phyloP scores from a whole-genome alignment of 2,797 vertebrate species.

The Leontocebus nigricollis region DNA sequence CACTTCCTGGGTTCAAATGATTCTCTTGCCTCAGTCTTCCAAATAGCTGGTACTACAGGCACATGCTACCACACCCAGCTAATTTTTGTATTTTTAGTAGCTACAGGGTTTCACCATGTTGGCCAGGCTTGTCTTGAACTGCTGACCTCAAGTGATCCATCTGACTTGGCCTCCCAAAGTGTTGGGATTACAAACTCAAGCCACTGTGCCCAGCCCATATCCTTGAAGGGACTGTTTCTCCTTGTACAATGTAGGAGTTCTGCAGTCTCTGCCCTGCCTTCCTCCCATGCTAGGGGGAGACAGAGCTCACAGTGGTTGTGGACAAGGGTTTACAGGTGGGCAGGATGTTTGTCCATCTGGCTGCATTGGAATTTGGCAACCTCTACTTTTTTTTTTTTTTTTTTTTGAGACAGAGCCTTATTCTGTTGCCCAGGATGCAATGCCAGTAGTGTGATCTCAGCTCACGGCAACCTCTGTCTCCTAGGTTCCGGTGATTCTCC shows the following conservation, averaged over 20 bases:
- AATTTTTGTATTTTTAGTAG: no score
- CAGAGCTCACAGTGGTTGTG: not conserved
- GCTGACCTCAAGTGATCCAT: no score
- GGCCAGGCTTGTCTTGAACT: no score
- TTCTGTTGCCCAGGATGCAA: not conserved
- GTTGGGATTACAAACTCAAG: no score
- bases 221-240: not conserved
- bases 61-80: no score
- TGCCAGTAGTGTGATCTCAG: not conserved
- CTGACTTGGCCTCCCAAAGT: no score
- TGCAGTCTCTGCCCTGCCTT: not conserved
- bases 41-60: no score
- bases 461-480: not conserved
- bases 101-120: no score
- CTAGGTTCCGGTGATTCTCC: not conserved
- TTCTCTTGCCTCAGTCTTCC: no score
- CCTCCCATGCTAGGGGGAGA: not conserved
- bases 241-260: not conserved
- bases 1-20: no score
- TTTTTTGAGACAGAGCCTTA: not conserved
- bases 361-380: not conserved
- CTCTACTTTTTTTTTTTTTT: not conserved
- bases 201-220: no score
- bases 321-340: not conserved
- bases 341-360: not conserved